Evolutionary conservation across 35 echinoderm and acorn worm species (phyloP), one percentile per base, ranked within the genome.

Genomic region (Apostichopus californicus): DNA sequence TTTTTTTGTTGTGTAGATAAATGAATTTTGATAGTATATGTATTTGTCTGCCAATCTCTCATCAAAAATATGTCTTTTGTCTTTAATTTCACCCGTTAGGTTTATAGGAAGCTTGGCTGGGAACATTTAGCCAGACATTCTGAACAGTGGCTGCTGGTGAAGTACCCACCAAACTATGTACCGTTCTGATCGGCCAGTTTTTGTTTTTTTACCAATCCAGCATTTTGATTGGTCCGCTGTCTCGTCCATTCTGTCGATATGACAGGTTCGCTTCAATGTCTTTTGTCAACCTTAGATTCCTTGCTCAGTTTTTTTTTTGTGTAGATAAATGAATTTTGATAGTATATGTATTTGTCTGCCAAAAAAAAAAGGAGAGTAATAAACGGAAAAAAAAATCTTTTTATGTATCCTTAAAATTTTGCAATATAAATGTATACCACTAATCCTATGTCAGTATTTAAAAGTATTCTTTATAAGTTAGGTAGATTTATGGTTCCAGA

Each of bases 111-210:
- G 13, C 25, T 97, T 52, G 95, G 95, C 15, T 97, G 93, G 95
- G 93, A 93, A 80, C 93, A 97, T 86, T 56, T 97, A 55, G 93
- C 90, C 22, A 91, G 57, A 68, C 95, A 97, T 87, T 57, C 93
- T 77, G 93, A 94, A 54, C 91, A 94, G 34, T 94, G 95, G 90
- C 91, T 97, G 64, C 86, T 94, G 5, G 95, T 97, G 56, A 97
- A 97, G 66, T 97, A 95, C 53, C 95, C 95, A 80, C 93, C 93
- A 1, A 90, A 97, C 87, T 97, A 83, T 84, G 88, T 97, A 73
- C 93, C 95, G 9, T 96, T 96, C 57, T 96, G 90, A 82, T 13
- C 13, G 24, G 86, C 14, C 15, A 22, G 14, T 22, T 23, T 60
- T 26, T 12, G 5, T 22, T 20, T 2, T 22, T 75, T 2, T 7